Evolutionary conservation across 2,113 vertebrate genomes (phyloP), one percentile per base, ranked within the genome.

Genomic region (Ophiodon elongatus): DNA sequence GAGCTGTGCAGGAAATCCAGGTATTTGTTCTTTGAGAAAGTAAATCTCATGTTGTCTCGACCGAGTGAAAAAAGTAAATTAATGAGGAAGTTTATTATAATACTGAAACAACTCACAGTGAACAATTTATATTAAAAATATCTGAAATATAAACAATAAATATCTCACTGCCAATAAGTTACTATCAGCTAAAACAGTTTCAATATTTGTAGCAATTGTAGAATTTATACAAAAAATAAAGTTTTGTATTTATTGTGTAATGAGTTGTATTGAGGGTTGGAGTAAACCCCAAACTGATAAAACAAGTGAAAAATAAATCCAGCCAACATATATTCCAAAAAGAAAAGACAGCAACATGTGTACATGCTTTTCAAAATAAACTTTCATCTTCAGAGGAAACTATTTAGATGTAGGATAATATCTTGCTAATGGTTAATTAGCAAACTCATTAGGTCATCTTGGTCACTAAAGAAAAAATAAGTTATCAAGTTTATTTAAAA

Each of bases 21-120:
- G 0, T 57, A 41, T 62, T 35, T 45, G 13, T 70, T 29, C 8
- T 45, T 43, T 4, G 19, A 11, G 33, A 19, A 64, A 64, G 67
- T 37, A 2, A 3, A 56, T 43, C 62, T 54, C 31, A 14, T 0
- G 13, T 63, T 52, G 8, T 75, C 31, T 50, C 47, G 19, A 25
- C 39, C 33, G 4, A 37, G 11, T 39, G 45, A 29, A 31, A 37
- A 17, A 27, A 19, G 2, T 54, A 0, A 52, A 37, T 39, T 41
- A 13, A 67, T 45, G 56, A 41, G 9, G 19, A 21, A 25, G 41
- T 71, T 71, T 71, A 37, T 72, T 71, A 72, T 13, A 62, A 41
- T 29, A 39, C 19, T 13, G 50, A 11, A 10, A 25, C 25, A 47
- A 59, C 11, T 57, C 11, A 43, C 3, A 52, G 3, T 29, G n/a